Evolutionary conservation across 37 sponge, comb jelly and placozoan genomes (phyloP).

Genomic region (Chondrosia reniformis): DNA sequence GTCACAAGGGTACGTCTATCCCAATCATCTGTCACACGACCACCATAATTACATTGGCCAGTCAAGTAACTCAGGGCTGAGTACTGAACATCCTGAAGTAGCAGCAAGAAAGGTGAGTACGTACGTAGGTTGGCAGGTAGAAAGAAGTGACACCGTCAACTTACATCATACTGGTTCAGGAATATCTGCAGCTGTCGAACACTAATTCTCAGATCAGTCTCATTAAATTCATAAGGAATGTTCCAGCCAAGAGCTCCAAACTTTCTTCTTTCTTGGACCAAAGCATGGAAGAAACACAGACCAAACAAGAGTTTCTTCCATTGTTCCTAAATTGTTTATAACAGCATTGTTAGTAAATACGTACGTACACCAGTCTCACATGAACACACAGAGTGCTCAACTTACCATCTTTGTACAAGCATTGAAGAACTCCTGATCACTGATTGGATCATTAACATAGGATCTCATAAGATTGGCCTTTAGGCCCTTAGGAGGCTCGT

Average conservation of each 20-base stretch:
- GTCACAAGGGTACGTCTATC: conserved; percentile 89
- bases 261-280: conserved; percentile 95
- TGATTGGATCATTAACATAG: conserved; percentile 92
- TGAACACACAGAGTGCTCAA: conserved; percentile 1
- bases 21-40: conserved; percentile 98
- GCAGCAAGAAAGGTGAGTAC: background rate
- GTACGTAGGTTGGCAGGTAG: background rate
- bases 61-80: conserved; percentile 93
- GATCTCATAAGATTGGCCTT: conserved; percentile 93
- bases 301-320: conserved; percentile 95
- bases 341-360: no score
- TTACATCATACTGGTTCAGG: conserved; percentile 97
- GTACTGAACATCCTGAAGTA: conserved; percentile 83
- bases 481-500: conserved; percentile 99
- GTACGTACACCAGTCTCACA: background rate
- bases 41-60: conserved; percentile 99
- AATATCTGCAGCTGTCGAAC: conserved; percentile 97
- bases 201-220: conserved; percentile 97
- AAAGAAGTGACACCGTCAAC: background rate
- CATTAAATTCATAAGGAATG: conserved; percentile 98
- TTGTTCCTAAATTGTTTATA: conserved; percentile 52
- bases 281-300: conserved; percentile 98
- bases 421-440: conserved; percentile 91
- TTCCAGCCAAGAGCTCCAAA: conserved; percentile 99
- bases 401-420: conserved; percentile 74